These are phyloP conservation scores for Lasioglossum baleicum DNA, from an alignment of 1,140 invertebrate genomes.

Conservation along the genomic window DNA sequence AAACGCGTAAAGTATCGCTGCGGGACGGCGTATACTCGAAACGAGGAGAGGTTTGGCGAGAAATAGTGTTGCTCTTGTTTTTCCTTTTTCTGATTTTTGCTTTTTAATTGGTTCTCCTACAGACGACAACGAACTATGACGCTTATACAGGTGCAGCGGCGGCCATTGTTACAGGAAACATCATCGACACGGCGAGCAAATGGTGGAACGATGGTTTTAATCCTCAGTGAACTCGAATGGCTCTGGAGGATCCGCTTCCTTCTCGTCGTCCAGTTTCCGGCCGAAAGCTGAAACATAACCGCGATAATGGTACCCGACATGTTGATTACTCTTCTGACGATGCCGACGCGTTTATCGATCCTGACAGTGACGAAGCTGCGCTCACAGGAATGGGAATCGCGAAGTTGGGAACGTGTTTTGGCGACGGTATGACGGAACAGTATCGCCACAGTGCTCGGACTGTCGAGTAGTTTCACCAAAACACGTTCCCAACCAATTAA, in stretches of 20 bases:
- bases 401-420: too few species aligned
- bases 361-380: neutral
- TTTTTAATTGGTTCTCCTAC: neutral
- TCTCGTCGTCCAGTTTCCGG: slow-evolving; percentile 95
- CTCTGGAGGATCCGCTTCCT: slow-evolving; percentile 97
- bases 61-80: neutral
- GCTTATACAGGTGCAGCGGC: neutral
- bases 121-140: neutral
- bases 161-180: neutral
- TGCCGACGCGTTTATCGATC: too few species aligned
- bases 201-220: slow-evolving; percentile 74
- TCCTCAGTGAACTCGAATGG: slow-evolving; percentile 97
- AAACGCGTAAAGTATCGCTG: neutral
- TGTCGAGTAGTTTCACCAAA: too few species aligned
- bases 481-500: too few species aligned
- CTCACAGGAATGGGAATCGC: neutral
- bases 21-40: neutral
- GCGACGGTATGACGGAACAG: neutral
- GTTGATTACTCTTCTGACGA: neutral
- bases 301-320: neutral
- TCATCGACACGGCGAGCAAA: neutral
- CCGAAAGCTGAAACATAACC: slow-evolving; percentile 86
- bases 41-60: neutral
- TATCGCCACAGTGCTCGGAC: neutral
- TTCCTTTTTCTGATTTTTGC: neutral